Base-by-base conservation (phyloP, 2,888 invertebrate species). In the Torymus aiolomorphi region DNA sequence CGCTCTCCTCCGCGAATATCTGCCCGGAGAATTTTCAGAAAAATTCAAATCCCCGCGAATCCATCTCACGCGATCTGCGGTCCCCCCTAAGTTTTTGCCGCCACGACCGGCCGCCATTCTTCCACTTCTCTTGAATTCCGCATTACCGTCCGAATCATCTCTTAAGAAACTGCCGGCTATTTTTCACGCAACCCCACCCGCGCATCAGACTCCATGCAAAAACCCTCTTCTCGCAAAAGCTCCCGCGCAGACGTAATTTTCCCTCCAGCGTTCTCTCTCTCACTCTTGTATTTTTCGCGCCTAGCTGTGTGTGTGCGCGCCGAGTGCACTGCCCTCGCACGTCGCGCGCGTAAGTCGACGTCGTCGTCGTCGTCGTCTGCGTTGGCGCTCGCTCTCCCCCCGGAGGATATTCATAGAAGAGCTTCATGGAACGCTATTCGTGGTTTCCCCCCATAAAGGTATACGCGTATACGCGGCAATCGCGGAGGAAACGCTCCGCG, bases 401-500 rank as follows among this genome's bases (percentile, higher is more conserved):
- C 81, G 42, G 77, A 85, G 86, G 88, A 88, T 89, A 89, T 89
- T 88, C 89, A 88, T 89, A 89, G 89, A 88, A 86, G 86, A 85
- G 86, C 84, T 88, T 86, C 86, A 83, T 82, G 85, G 88, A 88
- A 87, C 86, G 87, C 88, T 89, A 89, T 89, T 89, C 88, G 88
- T 87, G 88, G 88, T 88, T 88, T 85, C 86, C 86, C 87, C 74
- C 82, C 77, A 86, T 88, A 88, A 87, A 87, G 86, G 84, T 74
- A 73, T 63, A 69, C 49, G 79, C 65, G 42, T 74, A 61, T n/a
- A 69, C 77, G 79, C 75, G 75, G 67, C 42, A 66, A 82, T 82
- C 81, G 57, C 59, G 71, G 83, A 83, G 85, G 83, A 83, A 84
- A 83, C 82, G 82, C 42, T 65, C 14, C 16, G 24, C 56, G 56